These are phyloP conservation scores for Plagodis pulveraria DNA, from an alignment of 2,888 invertebrate genomes.

Conservation along the genomic window DNA sequence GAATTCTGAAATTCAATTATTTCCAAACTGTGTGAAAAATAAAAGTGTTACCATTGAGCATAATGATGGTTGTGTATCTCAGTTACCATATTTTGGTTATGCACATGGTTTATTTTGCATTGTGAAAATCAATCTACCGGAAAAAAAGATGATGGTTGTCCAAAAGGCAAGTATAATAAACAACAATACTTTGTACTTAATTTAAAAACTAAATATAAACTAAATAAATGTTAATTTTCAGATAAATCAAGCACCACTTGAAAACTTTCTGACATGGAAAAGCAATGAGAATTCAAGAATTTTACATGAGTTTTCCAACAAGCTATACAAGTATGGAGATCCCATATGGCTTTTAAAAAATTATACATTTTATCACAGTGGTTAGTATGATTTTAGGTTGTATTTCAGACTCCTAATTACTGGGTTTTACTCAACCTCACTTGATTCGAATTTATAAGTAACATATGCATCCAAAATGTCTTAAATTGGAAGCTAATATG, in stretches of 20 bases:
- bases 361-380: constrained; percentile 57
- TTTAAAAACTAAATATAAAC: neutral
- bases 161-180: constrained; percentile 44
- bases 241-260: constrained; percentile 41
- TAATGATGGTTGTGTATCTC: constrained; percentile 45
- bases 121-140: constrained; percentile 69
- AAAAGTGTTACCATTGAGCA: constrained; percentile 9
- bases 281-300: constrained; percentile 33
- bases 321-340: constrained; percentile 56
- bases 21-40: constrained; percentile 75
- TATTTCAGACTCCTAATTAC: no score
- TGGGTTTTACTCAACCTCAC: no score
- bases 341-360: constrained; percentile 67
- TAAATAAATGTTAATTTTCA: constrained; percentile 37
- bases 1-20: constrained; percentile 85
- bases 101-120: constrained; percentile 67
- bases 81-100: constrained; percentile 38
- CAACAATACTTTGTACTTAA: constrained; percentile 17
- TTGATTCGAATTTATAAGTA: no score
- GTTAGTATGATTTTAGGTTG: constrained; percentile 39
- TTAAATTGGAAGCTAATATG: no score
- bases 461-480: no score
- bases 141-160: constrained; percentile 45
- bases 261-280: constrained; percentile 57
- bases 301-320: constrained; percentile 52